Conservation (phyloP, 2,888 invertebrate species). For the Apamea sordens region DNA sequence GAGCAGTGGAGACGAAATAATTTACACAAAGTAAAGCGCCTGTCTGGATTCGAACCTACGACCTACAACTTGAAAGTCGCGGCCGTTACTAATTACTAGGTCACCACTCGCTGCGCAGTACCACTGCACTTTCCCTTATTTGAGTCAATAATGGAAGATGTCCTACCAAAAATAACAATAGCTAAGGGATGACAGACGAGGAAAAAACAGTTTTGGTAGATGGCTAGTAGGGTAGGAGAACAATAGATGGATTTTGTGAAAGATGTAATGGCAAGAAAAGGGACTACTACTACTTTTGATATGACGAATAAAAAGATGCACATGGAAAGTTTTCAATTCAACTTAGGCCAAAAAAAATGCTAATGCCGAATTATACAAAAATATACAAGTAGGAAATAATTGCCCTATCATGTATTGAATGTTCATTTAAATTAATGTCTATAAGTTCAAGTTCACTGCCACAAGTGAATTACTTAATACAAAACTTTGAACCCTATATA, state of each 20-base stretch:
- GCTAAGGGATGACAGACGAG: not conserved
- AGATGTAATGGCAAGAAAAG: not conserved
- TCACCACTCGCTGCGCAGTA: not conserved
- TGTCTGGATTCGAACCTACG: not conserved
- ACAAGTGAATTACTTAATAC: constrained; percentile 5
- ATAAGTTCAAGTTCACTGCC: constrained; percentile 21
- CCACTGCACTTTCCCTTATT: not conserved
- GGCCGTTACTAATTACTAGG: no score
- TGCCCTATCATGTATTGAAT: not conserved
- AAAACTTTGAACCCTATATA: not conserved
- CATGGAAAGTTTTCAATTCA: not conserved
- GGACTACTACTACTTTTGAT: no score
- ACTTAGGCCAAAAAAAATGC: not conserved
- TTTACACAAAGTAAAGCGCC: not conserved
- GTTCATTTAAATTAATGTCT: constrained; percentile 28
- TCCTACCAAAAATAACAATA: not conserved
- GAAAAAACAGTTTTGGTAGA: not conserved
- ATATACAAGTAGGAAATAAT: not conserved
- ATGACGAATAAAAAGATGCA: not conserved
- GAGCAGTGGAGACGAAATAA: not conserved
- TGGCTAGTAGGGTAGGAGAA: not conserved
- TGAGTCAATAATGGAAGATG: not conserved
- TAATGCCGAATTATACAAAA: not conserved
- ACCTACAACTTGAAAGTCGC: not conserved
- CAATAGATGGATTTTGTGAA: not conserved